These are phyloP conservation scores for Diplogasteroides magnus DNA, from an alignment of 1,140 invertebrate species.

Conservation along the genomic window DNA sequence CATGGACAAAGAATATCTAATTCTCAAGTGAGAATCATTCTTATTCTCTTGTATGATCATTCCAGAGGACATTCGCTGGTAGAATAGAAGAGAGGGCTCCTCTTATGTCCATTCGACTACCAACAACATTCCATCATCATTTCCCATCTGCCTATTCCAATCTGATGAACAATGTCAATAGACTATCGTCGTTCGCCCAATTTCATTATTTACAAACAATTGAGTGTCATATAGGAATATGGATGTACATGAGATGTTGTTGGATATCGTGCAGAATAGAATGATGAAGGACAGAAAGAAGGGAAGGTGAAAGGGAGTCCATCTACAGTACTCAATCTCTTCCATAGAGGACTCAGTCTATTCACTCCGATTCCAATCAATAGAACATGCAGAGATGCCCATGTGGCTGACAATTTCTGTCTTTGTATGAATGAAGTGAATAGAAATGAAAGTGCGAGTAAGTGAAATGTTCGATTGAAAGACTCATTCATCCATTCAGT, in stretches of 20 bases:
- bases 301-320: too few relatives aligned
- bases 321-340: too few relatives aligned
- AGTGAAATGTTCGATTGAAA: too few relatives aligned
- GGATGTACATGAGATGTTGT: background rate
- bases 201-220: background rate
- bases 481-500: too few relatives aligned
- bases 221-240: background rate
- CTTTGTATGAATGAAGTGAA: background rate
- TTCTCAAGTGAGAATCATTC: background rate
- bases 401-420: background rate
- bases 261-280: background rate
- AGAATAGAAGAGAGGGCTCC: background rate
- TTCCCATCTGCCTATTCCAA: background rate
- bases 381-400: background rate
- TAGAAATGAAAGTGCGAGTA: background rate
- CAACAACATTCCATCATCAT: background rate
- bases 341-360: background rate
- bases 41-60: background rate
- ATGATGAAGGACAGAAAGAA: background rate
- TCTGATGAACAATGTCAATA: background rate
- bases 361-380: background rate
- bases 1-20: background rate
- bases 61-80: background rate
- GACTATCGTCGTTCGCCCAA: background rate
- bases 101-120: background rate